Evolutionary conservation across 2,888 invertebrate genomes (phyloP), one percentile per base, ranked within the genome.

Genomic region (Melanophora roralis): DNA sequence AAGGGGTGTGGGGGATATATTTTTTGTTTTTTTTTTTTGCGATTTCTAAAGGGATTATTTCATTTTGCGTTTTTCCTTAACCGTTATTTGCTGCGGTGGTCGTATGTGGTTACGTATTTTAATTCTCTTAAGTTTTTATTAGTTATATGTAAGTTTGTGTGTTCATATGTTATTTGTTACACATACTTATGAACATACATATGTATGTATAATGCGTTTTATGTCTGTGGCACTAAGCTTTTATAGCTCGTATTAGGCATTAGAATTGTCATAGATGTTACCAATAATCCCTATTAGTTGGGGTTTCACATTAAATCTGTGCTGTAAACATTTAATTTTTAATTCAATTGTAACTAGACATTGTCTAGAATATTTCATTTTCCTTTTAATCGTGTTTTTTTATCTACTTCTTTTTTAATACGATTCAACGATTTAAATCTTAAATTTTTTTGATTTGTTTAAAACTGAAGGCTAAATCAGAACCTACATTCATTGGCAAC

Each of bases 261-360:
- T 74, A 76, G 78, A 81, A 69, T 76, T 81, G 81, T 68, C 78
- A 78, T 75, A 74, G 75, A 75, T 82, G 80, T 79, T 74, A 75
- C 47, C 82, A 82, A 69, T 83, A 83, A 83, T 78, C 82, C 78
- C 77, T 69, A 72, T 79, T 78, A 78, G 75, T 81, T 81, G 80
- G 80, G 80, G 80, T 80, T 76, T 80, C 80, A 72, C 59, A 73
- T 80, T 80, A 80, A 80, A 80, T 80, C 80, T 80, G 68, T 80
- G 80, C 76, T 80, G 76, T 80, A 76, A 80, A 80, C 80, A 80
- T 80, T 80, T 76, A 80, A 80, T 57, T 76, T 80, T 62, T 68
- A 80, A 76, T 80, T 76, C 68, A 76, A 76, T 73, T 64, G 76
- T 76, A 40, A 64, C 57, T 19, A 19, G 16, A 71, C 49, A n/a